These are phyloP conservation scores for Platypus cylindrus DNA, from an alignment of 2,888 invertebrate species.

Conservation along the genomic window DNA sequence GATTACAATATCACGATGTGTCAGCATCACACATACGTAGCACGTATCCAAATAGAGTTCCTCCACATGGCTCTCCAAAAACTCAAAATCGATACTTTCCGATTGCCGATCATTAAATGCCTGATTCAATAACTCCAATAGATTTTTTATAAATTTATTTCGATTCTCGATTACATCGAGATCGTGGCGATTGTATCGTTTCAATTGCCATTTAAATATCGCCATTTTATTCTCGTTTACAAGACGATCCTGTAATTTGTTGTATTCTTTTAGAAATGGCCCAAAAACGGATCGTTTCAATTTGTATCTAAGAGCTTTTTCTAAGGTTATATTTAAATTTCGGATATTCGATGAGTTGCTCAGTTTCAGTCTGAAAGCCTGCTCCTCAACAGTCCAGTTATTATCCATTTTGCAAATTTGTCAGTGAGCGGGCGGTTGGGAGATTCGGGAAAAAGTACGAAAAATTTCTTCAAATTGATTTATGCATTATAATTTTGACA, in stretches of 20 bases:
- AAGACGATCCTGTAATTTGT: conserved; percentile 21
- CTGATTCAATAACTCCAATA: conserved; percentile 19
- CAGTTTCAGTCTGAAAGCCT: conserved; percentile 9
- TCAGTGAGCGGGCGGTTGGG: too few relatives aligned
- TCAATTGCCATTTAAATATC: conserved; percentile 22
- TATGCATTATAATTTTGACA: too few relatives aligned
- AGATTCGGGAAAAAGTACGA: too few relatives aligned
- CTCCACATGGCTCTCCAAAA: conserved; percentile 20
- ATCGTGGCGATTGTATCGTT: conserved; percentile 17
- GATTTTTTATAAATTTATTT: conserved; percentile 22
- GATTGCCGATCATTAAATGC: conserved; percentile 21
- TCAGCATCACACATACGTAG: conserved; percentile 19
- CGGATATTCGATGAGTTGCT: conserved; percentile 5
- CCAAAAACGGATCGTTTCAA: conserved; percentile 23
- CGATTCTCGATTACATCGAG: conserved; percentile 17
- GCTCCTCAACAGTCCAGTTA: conserved; percentile 15
- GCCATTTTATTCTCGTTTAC: conserved; percentile 24
- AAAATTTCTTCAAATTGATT: too few relatives aligned
- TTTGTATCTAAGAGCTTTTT: conserved; percentile 10
- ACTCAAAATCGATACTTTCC: conserved; percentile 23
- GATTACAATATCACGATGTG: not conserved
- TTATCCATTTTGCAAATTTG: conserved; percentile 6
- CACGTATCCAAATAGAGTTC: conserved; percentile 21
- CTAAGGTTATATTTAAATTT: conserved; percentile 10
- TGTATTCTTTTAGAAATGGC: conserved; percentile 24